Evolutionary conservation across 1,140 invertebrate species (phyloP).

Genomic region (Ceratoteleas bidentatus): DNA sequence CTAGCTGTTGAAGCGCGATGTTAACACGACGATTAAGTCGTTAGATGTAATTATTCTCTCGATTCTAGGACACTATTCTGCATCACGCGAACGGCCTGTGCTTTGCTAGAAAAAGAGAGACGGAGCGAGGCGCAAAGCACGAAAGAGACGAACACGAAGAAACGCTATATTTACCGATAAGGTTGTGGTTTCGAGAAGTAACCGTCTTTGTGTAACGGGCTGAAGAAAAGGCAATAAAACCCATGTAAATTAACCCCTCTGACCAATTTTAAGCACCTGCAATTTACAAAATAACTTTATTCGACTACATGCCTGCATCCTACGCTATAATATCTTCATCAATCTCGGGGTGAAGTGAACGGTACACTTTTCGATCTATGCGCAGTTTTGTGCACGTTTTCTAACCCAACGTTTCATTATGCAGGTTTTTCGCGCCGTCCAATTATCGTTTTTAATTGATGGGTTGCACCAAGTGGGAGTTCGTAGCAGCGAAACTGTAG

Average conservation of each 20-base stretch:
- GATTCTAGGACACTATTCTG: conserved; percentile 69
- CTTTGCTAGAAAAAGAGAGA: conserved; percentile 56
- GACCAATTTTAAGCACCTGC: conserved; percentile 55
- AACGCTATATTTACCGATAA: conserved; percentile 62
- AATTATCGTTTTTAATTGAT: too few species aligned
- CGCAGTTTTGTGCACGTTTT: not conserved
- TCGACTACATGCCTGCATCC: conserved; percentile 19
- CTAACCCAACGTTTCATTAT: too few species aligned
- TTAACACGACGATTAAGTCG: conserved; percentile 63
- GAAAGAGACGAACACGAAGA: conserved; percentile 31
- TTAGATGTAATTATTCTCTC: conserved; percentile 69
- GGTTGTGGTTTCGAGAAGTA: conserved; percentile 51
- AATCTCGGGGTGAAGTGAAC: not conserved
- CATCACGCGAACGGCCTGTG: conserved; percentile 66
- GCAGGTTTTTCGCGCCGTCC: too few species aligned
- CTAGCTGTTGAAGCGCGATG: conserved; percentile 63
- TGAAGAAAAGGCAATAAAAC: conserved; percentile 49
- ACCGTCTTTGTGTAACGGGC: conserved; percentile 54
- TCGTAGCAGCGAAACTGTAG: too few species aligned
- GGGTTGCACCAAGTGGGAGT: too few species aligned
- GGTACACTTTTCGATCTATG: conserved; percentile 1
- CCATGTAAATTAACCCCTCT: conserved; percentile 56
- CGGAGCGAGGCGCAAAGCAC: conserved; percentile 25
- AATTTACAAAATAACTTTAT: conserved; percentile 65
- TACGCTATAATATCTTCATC: conserved; percentile 56